Base-by-base conservation (phyloP, 2,888 invertebrate species). In the Eurytoma californica region DNA sequence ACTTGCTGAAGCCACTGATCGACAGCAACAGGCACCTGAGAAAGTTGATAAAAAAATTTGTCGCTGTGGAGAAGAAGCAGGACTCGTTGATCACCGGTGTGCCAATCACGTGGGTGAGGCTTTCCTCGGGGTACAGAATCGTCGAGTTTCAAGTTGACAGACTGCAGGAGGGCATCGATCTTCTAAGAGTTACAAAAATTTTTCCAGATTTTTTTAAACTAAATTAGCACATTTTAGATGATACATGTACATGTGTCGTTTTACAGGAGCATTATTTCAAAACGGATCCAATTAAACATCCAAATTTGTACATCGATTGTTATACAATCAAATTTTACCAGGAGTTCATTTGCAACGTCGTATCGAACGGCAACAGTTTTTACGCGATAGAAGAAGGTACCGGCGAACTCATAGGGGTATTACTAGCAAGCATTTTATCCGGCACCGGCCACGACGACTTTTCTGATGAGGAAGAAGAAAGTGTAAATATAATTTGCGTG, bases 381-480 rank as follows among this genome's bases (percentile, higher is more conserved):
- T 85, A 84, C n/a, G 86, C 84, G 0, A 3, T 86, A 60, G 72
- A 78, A 55, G 86, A 86, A 72, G 86, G 85, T 9, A 84, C 80
- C 20, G 78, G 83, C 3, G 68, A 82, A 5, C 68, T 86, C 2
- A 82, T 85, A 0, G 86, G 85, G 3, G 79, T 86, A 0, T 82
- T 82, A 0, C n/a, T 86, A 12, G 79, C 82, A 16, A 72, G 51
- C 13, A 47, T 55, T 39, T 39, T 39, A 39, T 39, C 39, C 4
- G 39, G 39, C 39, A 3, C 39, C 3, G 39, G 5, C 3, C 5
- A 39, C 39, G 39, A 39, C 39, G 39, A 39, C 39, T 39, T 39
- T 39, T 39, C 39, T 39, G 39, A 39, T 3, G 39, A 7, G 39
- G 39, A 53, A 67, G 57, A 68, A 57, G 24, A 16, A 28, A 30